These are phyloP conservation scores for Pygoscelis adeliae DNA, from an alignment of 2,113 vertebrate genomes.

Conservation along the genomic window DNA sequence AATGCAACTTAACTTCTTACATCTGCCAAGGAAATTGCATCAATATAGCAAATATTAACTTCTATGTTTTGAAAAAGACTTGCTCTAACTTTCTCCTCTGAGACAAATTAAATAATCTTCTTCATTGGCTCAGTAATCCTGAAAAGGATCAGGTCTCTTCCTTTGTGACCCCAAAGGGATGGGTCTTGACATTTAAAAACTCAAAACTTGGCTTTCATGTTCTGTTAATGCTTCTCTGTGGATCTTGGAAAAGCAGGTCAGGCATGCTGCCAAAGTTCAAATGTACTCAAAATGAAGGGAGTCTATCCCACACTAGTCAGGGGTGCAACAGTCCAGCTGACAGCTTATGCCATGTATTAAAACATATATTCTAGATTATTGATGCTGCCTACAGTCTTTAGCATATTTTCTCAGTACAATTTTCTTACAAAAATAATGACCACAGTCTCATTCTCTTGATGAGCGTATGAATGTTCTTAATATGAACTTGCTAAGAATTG, in stretches of 20 bases:
- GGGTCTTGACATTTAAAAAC: neutral
- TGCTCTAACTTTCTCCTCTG: neutral
- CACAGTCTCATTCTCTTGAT: neutral
- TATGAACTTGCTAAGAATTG: neutral
- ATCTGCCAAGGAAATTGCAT: constrained; percentile 11
- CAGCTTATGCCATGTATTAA: neutral
- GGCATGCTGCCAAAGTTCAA: neutral
- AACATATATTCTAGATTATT: neutral
- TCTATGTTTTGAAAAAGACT: constrained; percentile 1
- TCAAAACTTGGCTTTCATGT: neutral
- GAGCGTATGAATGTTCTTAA: neutral
- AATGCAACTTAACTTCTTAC: neutral
- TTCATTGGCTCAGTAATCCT: neutral
- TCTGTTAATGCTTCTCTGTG: neutral
- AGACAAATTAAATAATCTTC: neutral
- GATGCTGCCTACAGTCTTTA: neutral
- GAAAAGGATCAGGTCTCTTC: neutral
- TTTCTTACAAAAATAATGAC: neutral
- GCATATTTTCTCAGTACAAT: neutral
- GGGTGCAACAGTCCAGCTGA: neutral
- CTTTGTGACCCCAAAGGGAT: neutral
- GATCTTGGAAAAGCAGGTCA: neutral
- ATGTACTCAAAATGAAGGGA: neutral
- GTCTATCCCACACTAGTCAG: neutral
- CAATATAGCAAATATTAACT: neutral